These are phyloP conservation scores for Sigmodon hispidus DNA, from an alignment of 2,113 vertebrate genomes.

Conservation along the genomic window DNA sequence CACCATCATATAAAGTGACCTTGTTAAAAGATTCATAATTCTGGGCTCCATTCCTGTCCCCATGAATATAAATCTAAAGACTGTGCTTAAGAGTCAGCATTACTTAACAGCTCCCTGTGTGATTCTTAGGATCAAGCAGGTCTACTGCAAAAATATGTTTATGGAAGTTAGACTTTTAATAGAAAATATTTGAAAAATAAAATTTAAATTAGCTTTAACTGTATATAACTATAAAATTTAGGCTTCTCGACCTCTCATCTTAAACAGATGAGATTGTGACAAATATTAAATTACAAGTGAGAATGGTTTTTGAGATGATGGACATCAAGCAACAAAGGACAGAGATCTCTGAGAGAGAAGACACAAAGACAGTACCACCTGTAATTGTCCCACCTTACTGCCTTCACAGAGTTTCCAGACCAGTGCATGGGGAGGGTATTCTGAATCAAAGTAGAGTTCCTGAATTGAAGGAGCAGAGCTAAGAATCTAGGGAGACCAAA, in stretches of 20 bases:
- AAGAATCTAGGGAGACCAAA: neutral
- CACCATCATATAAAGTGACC: slow-evolving; percentile 13
- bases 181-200: slow-evolving; percentile 21
- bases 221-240: slow-evolving; percentile 6
- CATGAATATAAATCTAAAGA: slow-evolving; percentile 53
- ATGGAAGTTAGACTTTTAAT: slow-evolving; percentile 50
- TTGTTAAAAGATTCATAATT: slow-evolving; percentile 51
- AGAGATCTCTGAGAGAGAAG: neutral
- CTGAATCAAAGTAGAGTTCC: slow-evolving; percentile 5
- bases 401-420: slow-evolving; percentile 40
- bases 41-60: slow-evolving; percentile 10
- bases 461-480: neutral
- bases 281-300: slow-evolving; percentile 3
- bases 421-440: neutral
- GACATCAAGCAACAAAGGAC: slow-evolving; percentile 34
- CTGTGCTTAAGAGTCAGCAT: slow-evolving; percentile 29
- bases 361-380: neutral
- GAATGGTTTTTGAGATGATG: slow-evolving; percentile 41
- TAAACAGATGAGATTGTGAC: slow-evolving; percentile 31
- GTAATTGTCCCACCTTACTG: neutral
- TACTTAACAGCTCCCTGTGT: slow-evolving; percentile 36
- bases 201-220: slow-evolving; percentile 23
- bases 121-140: slow-evolving; percentile 42
- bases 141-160: slow-evolving; percentile 26
- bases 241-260: slow-evolving; percentile 17